Evolutionary conservation across 2,113 vertebrate species (phyloP).

Genomic region (Thunnus thynnus): DNA sequence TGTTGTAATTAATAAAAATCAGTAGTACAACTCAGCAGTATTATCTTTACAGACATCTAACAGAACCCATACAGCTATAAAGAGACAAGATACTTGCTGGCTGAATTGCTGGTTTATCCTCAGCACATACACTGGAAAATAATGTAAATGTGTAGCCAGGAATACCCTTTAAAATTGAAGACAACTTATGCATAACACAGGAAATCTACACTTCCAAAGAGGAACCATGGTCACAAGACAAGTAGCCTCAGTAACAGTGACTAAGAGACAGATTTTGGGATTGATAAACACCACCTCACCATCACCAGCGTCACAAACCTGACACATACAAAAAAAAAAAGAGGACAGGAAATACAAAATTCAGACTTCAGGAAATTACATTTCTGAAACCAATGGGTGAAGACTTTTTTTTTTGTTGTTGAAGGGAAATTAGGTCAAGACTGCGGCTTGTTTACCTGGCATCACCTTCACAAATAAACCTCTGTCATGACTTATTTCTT

Average conservation of each 20-base stretch:
- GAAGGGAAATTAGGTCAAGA: slow-evolving; percentile 19
- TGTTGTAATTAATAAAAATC: not conserved
- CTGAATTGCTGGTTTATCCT: not conserved
- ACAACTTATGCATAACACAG: not conserved
- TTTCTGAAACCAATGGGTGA: slow-evolving; percentile 17
- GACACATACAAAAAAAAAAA: too few species aligned
- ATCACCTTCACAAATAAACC: slow-evolving; percentile 41
- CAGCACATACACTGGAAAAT: slow-evolving; percentile 4
- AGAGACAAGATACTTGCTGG: not conserved
- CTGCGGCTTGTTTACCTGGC: slow-evolving; percentile 19
- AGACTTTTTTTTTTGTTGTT: not conserved
- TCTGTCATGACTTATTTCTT: slow-evolving; percentile 12
- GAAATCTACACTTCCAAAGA: slow-evolving; percentile 31
- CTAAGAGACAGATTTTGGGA: not conserved
- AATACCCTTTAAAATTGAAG: slow-evolving; percentile 6
- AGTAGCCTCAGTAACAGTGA: not conserved
- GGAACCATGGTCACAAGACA: slow-evolving; percentile 35
- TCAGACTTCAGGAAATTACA: slow-evolving; percentile 59
- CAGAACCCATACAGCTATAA: not conserved
- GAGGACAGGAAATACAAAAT: slow-evolving; percentile 3
- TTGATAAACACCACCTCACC: too few species aligned
- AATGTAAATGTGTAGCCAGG: not conserved
- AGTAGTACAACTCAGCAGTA: not conserved
- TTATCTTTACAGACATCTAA: not conserved
- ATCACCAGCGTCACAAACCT: too few species aligned